Percentiles rank a stretch among this genome's conserved stretches.
Conservation (phyloP, 37 sponge, comb jelly and placozoan species). For the Amphimedon queenslandica region DNA sequence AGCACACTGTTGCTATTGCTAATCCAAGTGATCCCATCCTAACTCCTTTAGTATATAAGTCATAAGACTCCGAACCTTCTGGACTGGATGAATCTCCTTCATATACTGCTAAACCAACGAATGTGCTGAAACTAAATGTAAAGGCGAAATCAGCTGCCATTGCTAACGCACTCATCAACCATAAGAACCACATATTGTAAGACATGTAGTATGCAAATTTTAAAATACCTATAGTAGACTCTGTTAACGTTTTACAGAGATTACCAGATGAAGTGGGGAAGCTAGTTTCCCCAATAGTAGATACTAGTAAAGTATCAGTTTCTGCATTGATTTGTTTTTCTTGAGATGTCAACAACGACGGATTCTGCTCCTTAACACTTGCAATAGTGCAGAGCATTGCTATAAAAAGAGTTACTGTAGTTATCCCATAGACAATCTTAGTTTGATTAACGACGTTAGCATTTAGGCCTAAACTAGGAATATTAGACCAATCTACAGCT, state of each 20-base stretch:
- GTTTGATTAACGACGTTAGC: not conserved
- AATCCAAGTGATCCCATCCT: conserved; percentile 5
- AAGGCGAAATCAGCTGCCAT: not conserved
- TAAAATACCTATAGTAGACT: not conserved
- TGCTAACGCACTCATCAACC: not conserved
- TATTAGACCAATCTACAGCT: conserved; percentile 13
- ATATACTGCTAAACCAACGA: conserved; percentile 28
- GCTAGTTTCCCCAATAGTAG: not conserved
- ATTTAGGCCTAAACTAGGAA: too few relatives aligned
- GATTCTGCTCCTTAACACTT: not conserved
- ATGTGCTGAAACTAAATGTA: conserved; percentile 22
- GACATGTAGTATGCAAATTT: conserved; percentile 25
- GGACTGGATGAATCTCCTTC: conserved; percentile 11
- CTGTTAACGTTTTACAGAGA: not conserved
- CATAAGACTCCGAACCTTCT: not conserved
- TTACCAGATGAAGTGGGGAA: not conserved
- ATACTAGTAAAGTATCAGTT: too few relatives aligned
- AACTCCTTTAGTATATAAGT: conserved; percentile 15
- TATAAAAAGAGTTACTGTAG: not conserved
- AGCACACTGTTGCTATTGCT: too few relatives aligned
- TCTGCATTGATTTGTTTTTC: not conserved
- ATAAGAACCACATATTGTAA: conserved; percentile 3
- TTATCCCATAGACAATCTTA: conserved; percentile 22
- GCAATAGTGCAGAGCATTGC: not conserved
- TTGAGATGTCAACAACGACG: not conserved